phyloP scores from a whole-genome alignment of 2,888 invertebrate genomes.

The Stenodera caucasica region DNA sequence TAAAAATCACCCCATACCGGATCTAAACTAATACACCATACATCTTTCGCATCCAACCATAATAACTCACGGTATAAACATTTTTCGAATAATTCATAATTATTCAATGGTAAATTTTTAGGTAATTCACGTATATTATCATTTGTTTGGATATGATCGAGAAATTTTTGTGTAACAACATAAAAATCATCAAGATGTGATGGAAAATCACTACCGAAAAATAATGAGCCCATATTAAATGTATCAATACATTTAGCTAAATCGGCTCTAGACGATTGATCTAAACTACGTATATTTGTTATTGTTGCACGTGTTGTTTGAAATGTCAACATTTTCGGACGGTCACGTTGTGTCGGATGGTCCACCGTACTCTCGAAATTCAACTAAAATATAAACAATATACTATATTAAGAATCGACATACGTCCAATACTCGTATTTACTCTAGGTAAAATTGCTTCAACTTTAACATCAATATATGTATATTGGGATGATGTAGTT shows the following conservation, averaged over 20 bases:
- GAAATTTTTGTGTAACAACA: constrained; percentile 80
- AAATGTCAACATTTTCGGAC: constrained; percentile 84
- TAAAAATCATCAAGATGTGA: constrained; percentile 69
- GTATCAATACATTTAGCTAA: constrained; percentile 78
- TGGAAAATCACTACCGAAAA: constrained; percentile 79
- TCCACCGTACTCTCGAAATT: constrained; percentile 77
- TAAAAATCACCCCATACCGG: constrained; percentile 93
- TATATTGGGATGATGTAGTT: constrained; percentile 52
- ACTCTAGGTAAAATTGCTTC: constrained; percentile 95
- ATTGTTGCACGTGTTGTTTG: constrained; percentile 77
- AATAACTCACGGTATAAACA: constrained; percentile 55
- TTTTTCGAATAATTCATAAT: constrained; percentile 16
- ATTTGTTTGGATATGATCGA: constrained; percentile 65
- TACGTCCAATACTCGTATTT: constrained; percentile 29
- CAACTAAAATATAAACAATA: constrained; percentile 59
- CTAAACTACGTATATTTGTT: constrained; percentile 69
- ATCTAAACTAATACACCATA: constrained; percentile 87
- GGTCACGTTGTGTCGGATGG: constrained; percentile 78
- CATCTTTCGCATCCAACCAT: constrained; percentile 84
- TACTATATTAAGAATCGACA: not conserved
- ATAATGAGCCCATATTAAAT: constrained; percentile 73
- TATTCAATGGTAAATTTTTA: not conserved
- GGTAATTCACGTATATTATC: constrained; percentile 57
- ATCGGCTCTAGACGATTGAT: constrained; percentile 73
- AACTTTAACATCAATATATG: constrained; percentile 82